Evolutionary conservation across 1,140 invertebrate genomes (phyloP), one percentile per base, ranked within the genome.

Genomic region (Drosophila subpulchrella): DNA sequence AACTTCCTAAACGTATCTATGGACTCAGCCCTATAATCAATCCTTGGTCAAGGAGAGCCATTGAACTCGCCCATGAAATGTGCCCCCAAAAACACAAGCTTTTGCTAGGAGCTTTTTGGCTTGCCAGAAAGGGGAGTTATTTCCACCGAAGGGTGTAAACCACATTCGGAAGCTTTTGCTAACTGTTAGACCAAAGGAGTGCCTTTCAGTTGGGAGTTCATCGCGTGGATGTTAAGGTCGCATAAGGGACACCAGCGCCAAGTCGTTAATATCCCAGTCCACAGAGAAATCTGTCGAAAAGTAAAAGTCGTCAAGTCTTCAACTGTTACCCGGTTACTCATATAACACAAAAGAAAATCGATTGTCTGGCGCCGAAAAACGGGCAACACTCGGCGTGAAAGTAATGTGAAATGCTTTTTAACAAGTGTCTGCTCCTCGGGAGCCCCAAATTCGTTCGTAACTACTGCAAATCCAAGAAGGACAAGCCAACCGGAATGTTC

Each of bases 151-250:
- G 38, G 30, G 34, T 38, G 58, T 17, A 0, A n/a, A 73, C 60
- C 72, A 42, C 54, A n/a, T 62, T 20, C 17, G 38, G 13, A 12
- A 74, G 71, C 72, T 58, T 75, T 75, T 27, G 55, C 73, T 75
- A 75, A 75, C 72, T 75, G 72, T 75, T 75, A 75, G 74, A 32
- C 65, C 47, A 32, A 30, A 70, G 46, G 83, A 86, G 83, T 86
- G 32, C 83, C 83, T 88, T 83, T 88, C 80, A 86, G 83, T 86
- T 56, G 54, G 63, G 67, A 88, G 53, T 82, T 61, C 62, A 78
- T 88, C 76, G 83, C 79, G 75, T 86, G 79, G 83, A 74, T 86
- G 83, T 88, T 83, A 66, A 65, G 60, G 71, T 88, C 83, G 83
- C 57, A 88, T 88, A 70, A 78, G 72, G 50, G 72, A 41, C 54